These are phyloP conservation scores for Leptopterna dolabrata DNA, from an alignment of 2,888 invertebrate species.

Conservation along the genomic window DNA sequence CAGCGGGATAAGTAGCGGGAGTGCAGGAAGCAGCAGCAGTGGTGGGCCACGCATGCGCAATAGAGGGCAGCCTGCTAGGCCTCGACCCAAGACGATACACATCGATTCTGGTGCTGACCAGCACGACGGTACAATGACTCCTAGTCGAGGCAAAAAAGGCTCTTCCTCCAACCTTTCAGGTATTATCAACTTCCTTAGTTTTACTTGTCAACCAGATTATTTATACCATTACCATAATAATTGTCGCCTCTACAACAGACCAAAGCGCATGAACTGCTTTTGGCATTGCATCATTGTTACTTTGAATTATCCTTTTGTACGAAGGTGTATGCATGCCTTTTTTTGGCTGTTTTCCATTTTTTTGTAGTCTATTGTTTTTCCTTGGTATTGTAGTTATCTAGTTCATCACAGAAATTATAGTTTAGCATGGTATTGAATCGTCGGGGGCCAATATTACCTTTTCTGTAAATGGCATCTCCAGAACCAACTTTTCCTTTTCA, in stretches of 20 bases:
- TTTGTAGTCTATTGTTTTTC: neutral
- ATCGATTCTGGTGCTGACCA: conserved; percentile 84
- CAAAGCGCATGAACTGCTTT: neutral
- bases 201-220: neutral
- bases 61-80: conserved; percentile 74
- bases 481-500: too few relatives aligned
- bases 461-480: neutral
- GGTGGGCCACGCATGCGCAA: conserved; percentile 73
- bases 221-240: neutral
- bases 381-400: neutral
- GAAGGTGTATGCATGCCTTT: neutral
- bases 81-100: conserved; percentile 90
- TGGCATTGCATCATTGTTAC: neutral
- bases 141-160: conserved; percentile 82
- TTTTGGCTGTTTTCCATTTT: neutral
- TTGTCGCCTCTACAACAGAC: neutral
- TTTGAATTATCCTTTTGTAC: neutral
- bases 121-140: conserved; percentile 79
- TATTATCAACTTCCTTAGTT: conserved; percentile 66
- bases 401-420: neutral
- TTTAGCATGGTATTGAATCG: neutral
- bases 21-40: conserved; percentile 53
- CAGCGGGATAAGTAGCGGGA: conserved; percentile 57
- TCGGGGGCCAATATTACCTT: neutral
- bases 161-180: conserved; percentile 86